Evolutionary conservation across 1,140 invertebrate genomes (phyloP), one percentile per base, ranked within the genome.

Genomic region (Frieseomelitta varia): DNA sequence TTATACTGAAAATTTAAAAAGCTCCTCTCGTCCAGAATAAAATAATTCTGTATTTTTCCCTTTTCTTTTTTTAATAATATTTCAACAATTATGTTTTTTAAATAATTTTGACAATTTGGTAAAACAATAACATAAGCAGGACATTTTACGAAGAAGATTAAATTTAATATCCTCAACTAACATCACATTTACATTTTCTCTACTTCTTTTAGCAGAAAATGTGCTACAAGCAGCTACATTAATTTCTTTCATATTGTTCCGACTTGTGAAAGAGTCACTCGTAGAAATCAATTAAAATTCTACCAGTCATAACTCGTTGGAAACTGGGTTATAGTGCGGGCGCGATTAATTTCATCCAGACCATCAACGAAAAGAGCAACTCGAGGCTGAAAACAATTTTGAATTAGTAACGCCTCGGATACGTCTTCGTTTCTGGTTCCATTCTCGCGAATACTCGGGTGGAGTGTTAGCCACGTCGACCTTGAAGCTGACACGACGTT

Each of bases 381-480:
- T 24, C 24, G 2, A 47, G 8, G 34, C 39, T 76, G 56, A 27
- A 76, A 76, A 63, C 47, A 74, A 63, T 81, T 65, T 73, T 74
- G 47, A 51, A 65, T 65, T 58, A 74, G 63, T 73, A 63, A 81
- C 21, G 24, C 51, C 19, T 1, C 12, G 69, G 1, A 69, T 69
- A 21, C 14, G n/a, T 61, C 17, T 72, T 47, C 30, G 6, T 58
- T 76, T 76, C 53, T 17, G 30, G 2, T 11, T 55, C 4, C 61
- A 55, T 51, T n/a, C 4, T 21, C 11, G 51, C 6, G 17, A 0
- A 63, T 1, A 53, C 19, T n/a, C 0, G 0, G 3, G 24, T 6
- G n/a, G n/a, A 24, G 2, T 34, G 39, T 53, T 53, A 47, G n/a
- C n/a, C 47, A 1, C 3, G 15, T 63, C 4, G 14, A 34, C 8